phyloP scores from a whole-genome alignment of 2,797 vertebrate species.

The Pagetopsis macropterus region DNA sequence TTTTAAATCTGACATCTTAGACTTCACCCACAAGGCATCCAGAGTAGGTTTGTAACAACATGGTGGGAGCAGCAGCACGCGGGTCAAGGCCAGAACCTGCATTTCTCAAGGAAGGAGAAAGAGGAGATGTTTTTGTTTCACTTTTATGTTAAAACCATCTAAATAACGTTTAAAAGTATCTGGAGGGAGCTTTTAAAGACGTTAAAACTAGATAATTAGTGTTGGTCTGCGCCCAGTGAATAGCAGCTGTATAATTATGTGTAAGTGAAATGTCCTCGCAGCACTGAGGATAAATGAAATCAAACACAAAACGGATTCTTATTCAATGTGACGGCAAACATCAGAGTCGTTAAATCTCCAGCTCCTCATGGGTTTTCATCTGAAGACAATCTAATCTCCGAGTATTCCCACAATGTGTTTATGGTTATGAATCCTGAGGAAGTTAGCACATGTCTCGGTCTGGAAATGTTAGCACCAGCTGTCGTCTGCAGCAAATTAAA shows the following conservation, averaged over 20 bases:
- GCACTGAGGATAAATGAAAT: neutral
- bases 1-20: too few species aligned
- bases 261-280: neutral
- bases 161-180: too few species aligned
- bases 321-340: neutral
- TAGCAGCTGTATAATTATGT: neutral
- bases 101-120: too few species aligned
- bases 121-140: too few species aligned
- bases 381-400: constrained; percentile 12
- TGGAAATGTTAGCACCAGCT: constrained; percentile 21
- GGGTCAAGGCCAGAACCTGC: too few species aligned
- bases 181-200: too few species aligned
- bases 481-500: constrained; percentile 23
- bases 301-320: neutral
- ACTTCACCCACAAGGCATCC: too few species aligned
- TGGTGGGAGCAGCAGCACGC: too few species aligned
- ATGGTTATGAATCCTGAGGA: constrained; percentile 21
- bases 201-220: neutral
- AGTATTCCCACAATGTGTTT: neutral
- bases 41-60: too few species aligned
- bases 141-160: too few species aligned
- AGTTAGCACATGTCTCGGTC: constrained; percentile 5
- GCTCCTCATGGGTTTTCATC: constrained; percentile 4
- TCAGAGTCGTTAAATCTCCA: neutral
- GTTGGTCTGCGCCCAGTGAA: neutral